phyloP scores from a whole-genome alignment of 1,140 invertebrate species.

The Lineus longissimus region DNA sequence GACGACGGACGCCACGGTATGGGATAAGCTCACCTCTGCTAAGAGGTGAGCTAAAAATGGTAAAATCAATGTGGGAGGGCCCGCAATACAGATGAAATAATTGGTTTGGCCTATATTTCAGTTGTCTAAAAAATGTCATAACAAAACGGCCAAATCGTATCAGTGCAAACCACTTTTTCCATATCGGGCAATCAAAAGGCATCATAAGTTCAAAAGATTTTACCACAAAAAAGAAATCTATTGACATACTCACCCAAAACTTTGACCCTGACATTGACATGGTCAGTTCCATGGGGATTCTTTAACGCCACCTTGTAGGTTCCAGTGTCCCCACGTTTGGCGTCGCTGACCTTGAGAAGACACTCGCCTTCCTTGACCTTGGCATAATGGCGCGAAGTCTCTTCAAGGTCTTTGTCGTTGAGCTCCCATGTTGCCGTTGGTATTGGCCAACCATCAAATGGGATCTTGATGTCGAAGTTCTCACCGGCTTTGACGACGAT shows the following conservation, averaged over 20 bases:
- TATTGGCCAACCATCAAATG: conserved; percentile 91
- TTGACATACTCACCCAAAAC: conserved; percentile 73
- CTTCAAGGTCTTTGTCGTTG: conserved; percentile 75
- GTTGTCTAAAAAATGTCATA: too few species aligned
- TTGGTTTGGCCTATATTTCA: too few species aligned
- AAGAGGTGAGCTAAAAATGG: too few species aligned
- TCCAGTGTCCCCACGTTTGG: conserved; percentile 84
- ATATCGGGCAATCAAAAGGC: too few species aligned
- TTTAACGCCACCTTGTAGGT: conserved; percentile 88
- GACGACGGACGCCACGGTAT: too few species aligned
- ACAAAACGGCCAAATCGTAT: too few species aligned
- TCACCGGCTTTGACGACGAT: conserved; percentile 95
- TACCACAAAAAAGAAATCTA: too few species aligned
- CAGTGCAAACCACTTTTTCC: too few species aligned
- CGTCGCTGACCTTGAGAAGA: conserved; percentile 86
- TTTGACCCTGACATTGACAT: conserved; percentile 86
- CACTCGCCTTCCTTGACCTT: conserved; percentile 76
- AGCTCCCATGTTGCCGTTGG: conserved; percentile 90
- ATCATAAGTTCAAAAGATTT: too few species aligned
- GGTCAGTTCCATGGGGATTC: conserved; percentile 92
- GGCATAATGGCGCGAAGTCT: conserved; percentile 49
- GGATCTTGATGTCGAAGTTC: conserved; percentile 93
- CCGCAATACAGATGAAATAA: too few species aligned
- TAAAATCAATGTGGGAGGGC: too few species aligned
- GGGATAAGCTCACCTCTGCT: too few species aligned